phyloP scores from a whole-genome alignment of 2,888 invertebrate genomes.

The Agapostemon virescens region DNA sequence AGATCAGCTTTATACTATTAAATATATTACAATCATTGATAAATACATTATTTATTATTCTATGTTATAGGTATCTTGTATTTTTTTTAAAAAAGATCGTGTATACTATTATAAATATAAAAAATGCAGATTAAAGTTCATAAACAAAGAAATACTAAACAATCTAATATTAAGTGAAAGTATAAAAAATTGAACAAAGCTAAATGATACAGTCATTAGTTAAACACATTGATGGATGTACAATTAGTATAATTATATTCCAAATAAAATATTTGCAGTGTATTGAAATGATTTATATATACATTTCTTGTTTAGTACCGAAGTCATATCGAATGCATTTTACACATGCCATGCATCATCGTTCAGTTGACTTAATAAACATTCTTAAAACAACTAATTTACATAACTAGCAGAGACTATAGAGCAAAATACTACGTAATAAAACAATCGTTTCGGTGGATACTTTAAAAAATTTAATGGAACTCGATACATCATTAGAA shows the following conservation, averaged over 20 bases:
- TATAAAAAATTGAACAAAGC: not conserved
- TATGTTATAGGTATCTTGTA: not conserved
- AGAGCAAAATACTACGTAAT: not conserved
- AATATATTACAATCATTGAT: not conserved
- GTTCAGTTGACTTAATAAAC: not conserved
- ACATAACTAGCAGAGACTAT: not conserved
- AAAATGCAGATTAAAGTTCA: not conserved
- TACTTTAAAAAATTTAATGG: conserved; percentile 14
- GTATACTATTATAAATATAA: not conserved
- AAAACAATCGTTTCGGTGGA: not conserved
- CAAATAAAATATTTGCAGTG: not conserved
- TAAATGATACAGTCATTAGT: not conserved
- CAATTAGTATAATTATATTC: conserved; percentile 6
- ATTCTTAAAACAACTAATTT: not conserved
- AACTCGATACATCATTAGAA: not conserved
- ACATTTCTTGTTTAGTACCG: not conserved
- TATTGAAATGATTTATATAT: conserved; percentile 20
- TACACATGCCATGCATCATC: not conserved
- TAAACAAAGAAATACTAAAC: not conserved
- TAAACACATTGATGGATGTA: not conserved
- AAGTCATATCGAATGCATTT: conserved; percentile 12
- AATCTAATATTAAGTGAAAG: not conserved
- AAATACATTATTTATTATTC: not conserved
- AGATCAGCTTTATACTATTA: conserved; percentile 47
- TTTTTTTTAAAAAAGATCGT: not conserved